Conservation (phyloP, 2,888 invertebrate species). For the Caenorhabditis sp. region DNA sequence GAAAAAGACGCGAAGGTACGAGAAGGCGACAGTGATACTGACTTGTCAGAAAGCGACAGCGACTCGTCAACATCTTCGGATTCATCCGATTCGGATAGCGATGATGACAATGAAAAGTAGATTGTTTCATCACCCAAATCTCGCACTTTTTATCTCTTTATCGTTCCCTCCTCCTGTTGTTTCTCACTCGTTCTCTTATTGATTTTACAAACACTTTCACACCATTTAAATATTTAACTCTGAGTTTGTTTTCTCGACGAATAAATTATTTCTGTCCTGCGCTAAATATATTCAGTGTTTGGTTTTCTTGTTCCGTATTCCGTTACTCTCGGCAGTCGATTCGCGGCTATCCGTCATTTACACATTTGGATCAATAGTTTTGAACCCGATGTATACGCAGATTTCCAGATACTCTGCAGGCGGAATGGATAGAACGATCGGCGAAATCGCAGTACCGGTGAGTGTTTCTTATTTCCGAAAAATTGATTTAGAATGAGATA, state of each 20-base stretch:
- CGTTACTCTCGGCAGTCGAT: background rate
- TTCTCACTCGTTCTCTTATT: constrained; percentile 29
- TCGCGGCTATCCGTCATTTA: constrained; percentile 41
- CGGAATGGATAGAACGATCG: background rate
- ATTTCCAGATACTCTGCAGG: background rate
- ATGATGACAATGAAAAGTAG: constrained; percentile 40
- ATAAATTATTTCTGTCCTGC: constrained; percentile 57
- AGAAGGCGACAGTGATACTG: constrained; percentile 78
- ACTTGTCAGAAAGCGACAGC: constrained; percentile 63
- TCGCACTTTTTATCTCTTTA: constrained; percentile 19
- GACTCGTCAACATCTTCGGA: constrained; percentile 43
- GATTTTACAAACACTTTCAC: background rate
- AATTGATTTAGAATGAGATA: constrained; percentile 1
- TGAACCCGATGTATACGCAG: background rate
- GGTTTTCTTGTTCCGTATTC: background rate
- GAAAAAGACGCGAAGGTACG: constrained; percentile 61
- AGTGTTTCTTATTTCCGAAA: constrained; percentile 14
- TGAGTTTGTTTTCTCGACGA: constrained; percentile 15
- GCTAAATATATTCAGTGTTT: background rate
- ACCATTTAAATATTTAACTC: constrained; percentile 20
- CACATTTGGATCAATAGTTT: constrained; percentile 27
- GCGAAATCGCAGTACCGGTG: constrained; percentile 19
- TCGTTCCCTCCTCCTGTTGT: constrained; percentile 13
- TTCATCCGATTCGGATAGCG: constrained; percentile 60
- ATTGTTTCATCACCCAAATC: constrained; percentile 13